Evolutionary conservation across 2,797 vertebrate genomes (phyloP), one percentile per base, ranked within the genome.

Genomic region (Cossypha niveicapilla): DNA sequence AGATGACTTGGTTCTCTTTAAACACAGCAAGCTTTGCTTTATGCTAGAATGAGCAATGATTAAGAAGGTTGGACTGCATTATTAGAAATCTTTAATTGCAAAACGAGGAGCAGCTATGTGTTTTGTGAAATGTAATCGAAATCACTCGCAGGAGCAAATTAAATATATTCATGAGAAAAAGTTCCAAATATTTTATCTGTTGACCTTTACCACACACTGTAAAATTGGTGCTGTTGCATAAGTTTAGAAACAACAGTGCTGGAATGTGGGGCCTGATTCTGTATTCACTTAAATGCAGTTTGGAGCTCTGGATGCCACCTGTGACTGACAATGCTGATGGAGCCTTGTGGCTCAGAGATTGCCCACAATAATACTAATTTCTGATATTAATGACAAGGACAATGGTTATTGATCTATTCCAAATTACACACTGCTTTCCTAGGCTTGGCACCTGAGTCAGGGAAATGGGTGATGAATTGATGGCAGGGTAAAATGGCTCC

Each of bases 31-130:
- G 86, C 85, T 95, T 93, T 96, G 68, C 87, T 96, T 92, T 96
- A 82, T 97, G 94, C 81, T 96, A 95, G 91, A 95, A 94, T 96
- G 96, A 96, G 14, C 92, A 95, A 86, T 88, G 94, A 96, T 96
- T 97, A 96, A 87, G 92, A 83, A 90, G 85, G 91, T 88, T 94
- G 50, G 93, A 44, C 87, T 96, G 91, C 88, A 83, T 95, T 96
- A 97, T 96, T 97, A 94, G 72, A 78, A 96, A 92, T 86, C 92
- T 92, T 96, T 96, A 97, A 96, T 96, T 97, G 94, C 88, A 92
- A 86, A 95, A 76, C 6, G 28, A 93, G 67, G 83, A 86, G 79
- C 81, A 93, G 79, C 84, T 83, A 91, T 91, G 88, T 86, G 71
- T 95, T 96, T 85, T 89, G 92, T 72, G 86, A 95, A 97, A 96